Conservation (phyloP, 2,113 vertebrate genomes). For the Cavia aperea region DNA sequence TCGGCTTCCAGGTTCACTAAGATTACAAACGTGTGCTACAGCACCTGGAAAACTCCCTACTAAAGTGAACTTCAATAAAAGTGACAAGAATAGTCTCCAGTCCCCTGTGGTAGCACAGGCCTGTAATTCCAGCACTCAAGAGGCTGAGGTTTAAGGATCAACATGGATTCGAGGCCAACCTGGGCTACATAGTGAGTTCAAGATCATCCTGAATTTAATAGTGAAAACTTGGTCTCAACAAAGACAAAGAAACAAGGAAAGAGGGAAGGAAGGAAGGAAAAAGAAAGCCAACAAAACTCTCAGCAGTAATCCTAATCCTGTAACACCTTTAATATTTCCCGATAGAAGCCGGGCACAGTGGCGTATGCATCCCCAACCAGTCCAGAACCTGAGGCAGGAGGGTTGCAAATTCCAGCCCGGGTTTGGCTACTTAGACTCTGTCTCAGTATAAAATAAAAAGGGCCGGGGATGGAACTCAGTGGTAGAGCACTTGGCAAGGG, state of each 20-base stretch:
- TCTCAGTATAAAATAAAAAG: neutral
- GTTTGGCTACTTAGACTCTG: neutral
- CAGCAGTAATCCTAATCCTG: neutral
- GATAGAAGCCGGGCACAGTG: neutral
- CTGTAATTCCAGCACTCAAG: too few species aligned
- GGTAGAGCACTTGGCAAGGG: neutral
- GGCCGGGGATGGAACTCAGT: neutral
- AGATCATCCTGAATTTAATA: neutral
- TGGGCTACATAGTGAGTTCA: neutral
- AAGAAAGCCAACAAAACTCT: neutral
- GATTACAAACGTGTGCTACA: neutral
- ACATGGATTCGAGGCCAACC: neutral
- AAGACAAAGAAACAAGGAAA: too few species aligned
- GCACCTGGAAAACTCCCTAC: neutral
- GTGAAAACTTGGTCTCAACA: neutral
- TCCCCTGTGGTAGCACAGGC: too few species aligned
- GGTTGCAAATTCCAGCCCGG: neutral
- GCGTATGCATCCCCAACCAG: neutral
- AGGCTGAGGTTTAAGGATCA: neutral
- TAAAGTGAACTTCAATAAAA: neutral
- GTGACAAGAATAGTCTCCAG: neutral
- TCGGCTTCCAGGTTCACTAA: neutral
- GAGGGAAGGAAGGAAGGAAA: too few species aligned
- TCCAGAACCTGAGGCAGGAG: neutral
- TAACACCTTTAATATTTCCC: neutral